These are phyloP conservation scores for Diadema setosum DNA, from an alignment of 35 echinoderm and acorn worm species.

Conservation along the genomic window DNA sequence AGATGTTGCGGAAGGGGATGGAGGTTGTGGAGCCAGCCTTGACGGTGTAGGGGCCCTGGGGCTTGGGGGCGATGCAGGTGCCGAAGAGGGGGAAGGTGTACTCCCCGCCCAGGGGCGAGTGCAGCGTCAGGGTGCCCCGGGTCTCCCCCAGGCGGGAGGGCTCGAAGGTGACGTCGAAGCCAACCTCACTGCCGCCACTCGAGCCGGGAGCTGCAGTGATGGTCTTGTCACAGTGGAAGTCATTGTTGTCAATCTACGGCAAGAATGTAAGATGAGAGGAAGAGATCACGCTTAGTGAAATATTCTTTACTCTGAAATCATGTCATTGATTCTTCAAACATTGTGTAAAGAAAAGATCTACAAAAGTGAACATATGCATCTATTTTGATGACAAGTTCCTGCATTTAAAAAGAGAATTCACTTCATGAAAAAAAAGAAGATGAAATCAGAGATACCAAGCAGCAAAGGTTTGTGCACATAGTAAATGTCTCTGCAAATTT, in stretches of 20 bases:
- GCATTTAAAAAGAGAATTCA: too few species aligned
- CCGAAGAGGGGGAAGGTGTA: slow-evolving; percentile 92
- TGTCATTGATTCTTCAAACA: too few species aligned
- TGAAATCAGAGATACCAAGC: too few species aligned
- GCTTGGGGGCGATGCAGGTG: slow-evolving; percentile 88
- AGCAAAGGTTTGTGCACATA: too few species aligned
- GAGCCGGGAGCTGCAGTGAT: slow-evolving; percentile 90
- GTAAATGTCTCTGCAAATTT: too few species aligned
- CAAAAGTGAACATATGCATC: too few species aligned
- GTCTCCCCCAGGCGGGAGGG: slow-evolving; percentile 87
- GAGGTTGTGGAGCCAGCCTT: slow-evolving; percentile 89
- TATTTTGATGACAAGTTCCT: too few species aligned
- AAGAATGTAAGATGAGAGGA: too few species aligned
- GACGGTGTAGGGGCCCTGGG: slow-evolving; percentile 90
- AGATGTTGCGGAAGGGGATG: slow-evolving; percentile 95
- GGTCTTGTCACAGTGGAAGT: slow-evolving; percentile 94
- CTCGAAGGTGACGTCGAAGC: slow-evolving; percentile 93
- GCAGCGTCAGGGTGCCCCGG: slow-evolving; percentile 63
- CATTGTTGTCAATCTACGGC: slow-evolving; percentile 85
- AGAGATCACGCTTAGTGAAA: too few species aligned
- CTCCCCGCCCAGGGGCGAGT: slow-evolving; percentile 75
- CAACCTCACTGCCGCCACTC: slow-evolving; percentile 91
- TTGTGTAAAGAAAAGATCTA: too few species aligned
- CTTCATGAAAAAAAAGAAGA: too few species aligned
- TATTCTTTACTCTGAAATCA: too few species aligned